Conservation (phyloP, 2,113 vertebrate genomes). For the Mobula birostris region DNA sequence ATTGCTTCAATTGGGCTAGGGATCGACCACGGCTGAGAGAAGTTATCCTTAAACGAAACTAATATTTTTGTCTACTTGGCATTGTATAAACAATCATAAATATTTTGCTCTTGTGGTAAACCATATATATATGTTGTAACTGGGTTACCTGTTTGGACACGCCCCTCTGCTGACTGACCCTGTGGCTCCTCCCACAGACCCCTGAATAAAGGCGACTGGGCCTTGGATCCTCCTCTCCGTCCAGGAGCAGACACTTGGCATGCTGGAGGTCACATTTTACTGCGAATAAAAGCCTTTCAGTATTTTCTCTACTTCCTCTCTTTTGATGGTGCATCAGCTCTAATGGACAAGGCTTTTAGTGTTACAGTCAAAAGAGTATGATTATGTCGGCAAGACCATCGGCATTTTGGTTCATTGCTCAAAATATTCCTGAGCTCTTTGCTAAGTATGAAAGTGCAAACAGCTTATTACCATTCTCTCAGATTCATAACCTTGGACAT, state of each 20-base stretch:
- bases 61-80: background rate
- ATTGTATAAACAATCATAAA: background rate
- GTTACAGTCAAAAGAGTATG: background rate
- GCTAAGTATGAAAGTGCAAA: background rate
- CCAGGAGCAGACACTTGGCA: no score
- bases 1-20: background rate
- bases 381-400: background rate
- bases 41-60: background rate
- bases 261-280: no score
- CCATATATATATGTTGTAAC: no score
- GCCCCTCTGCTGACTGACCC: no score
- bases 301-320: no score
- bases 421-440: background rate
- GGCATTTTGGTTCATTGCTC: background rate
- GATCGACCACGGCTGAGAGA: background rate
- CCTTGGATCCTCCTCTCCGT: no score
- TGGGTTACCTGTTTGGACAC: no score
- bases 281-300: no score
- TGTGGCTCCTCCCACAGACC: no score
- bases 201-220: no score
- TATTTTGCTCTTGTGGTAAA: background rate
- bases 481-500: background rate
- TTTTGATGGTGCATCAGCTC: background rate
- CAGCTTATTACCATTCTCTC: background rate
- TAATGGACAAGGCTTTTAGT: background rate